Conservation (phyloP, 2,797 vertebrate species). For the Spinus olivaceus region DNA sequence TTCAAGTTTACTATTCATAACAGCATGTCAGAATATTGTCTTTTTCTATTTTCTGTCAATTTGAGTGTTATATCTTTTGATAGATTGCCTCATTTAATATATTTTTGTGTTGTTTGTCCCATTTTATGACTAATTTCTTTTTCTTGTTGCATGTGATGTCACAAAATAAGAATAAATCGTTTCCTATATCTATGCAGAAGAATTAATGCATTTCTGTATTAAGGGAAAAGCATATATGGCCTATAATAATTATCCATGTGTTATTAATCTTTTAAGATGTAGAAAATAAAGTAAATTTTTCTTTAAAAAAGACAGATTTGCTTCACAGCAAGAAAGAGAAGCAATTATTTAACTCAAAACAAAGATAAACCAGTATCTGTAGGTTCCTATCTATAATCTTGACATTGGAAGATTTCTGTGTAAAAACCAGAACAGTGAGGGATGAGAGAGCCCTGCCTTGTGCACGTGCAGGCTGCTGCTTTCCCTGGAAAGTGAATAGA, state of each 20-base stretch:
- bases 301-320: not conserved
- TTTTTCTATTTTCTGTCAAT: not conserved
- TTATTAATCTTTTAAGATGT: not conserved
- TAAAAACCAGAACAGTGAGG: not conserved
- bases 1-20: not conserved
- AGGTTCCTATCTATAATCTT: not conserved
- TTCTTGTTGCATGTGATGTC: not conserved
- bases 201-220: not conserved
- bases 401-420: not conserved
- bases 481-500: not conserved
- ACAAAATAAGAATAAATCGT: not conserved
- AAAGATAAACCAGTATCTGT: not conserved
- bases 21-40: not conserved
- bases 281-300: not conserved
- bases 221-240: not conserved
- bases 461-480: not conserved
- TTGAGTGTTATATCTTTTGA: not conserved
- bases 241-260: not conserved
- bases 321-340: not conserved
- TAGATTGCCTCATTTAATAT: not conserved
- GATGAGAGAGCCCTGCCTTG: not conserved
- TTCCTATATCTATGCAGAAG: not conserved
- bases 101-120: not conserved
- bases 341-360: not conserved
- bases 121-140: not conserved